These are phyloP conservation scores for Amiota minor DNA, from an alignment of 2,888 invertebrate genomes.

Conservation along the genomic window DNA sequence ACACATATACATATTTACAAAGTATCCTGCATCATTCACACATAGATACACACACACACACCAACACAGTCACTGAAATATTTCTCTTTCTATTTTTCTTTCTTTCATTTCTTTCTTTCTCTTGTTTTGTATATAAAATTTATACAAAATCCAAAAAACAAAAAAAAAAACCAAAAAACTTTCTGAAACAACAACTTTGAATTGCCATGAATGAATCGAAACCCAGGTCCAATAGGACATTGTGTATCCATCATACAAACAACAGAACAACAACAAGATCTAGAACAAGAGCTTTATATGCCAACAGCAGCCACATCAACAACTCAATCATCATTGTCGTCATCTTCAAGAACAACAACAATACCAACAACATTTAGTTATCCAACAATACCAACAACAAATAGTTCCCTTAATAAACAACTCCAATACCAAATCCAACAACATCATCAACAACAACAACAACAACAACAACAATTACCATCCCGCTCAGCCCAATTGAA, in stretches of 20 bases:
- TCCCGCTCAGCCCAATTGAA: constrained; percentile 71
- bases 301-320: constrained; percentile 47
- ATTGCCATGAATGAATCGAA: constrained; percentile 37
- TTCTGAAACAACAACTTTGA: constrained; percentile 34
- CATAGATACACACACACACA: constrained; percentile 11
- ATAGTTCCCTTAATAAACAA: constrained; percentile 43
- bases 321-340: constrained; percentile 43
- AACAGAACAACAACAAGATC: constrained; percentile 51
- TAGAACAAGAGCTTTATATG: constrained; percentile 43
- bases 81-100: background rate
- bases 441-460: constrained; percentile 26
- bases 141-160: background rate
- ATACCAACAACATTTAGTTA: constrained; percentile 46
- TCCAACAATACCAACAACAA: constrained; percentile 41
- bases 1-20: constrained; percentile 25
- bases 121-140: constrained; percentile 15
- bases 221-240: constrained; percentile 72
- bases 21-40: background rate
- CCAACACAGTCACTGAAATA: constrained; percentile 13
- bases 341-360: constrained; percentile 33
- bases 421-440: constrained; percentile 19
- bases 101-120: constrained; percentile 5
- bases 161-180: background rate
- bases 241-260: constrained; percentile 69
- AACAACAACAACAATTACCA: constrained; percentile 43